Conservation (phyloP, 1,140 invertebrate species). For the Micrasema minimum region DNA sequence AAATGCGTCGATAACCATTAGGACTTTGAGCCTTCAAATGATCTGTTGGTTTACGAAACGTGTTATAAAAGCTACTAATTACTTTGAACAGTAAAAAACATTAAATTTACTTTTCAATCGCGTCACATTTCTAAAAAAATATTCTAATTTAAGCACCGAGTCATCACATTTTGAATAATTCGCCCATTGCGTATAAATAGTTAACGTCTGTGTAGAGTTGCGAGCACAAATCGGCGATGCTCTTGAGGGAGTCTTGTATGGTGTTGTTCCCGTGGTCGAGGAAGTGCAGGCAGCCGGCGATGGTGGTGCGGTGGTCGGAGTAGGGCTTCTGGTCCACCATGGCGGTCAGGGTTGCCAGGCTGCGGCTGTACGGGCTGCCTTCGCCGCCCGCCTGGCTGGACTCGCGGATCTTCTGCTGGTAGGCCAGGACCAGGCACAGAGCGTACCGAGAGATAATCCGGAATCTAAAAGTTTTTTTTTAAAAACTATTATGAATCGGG, state of each 20-base stretch:
- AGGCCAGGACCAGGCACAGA: slow-evolving; percentile 25
- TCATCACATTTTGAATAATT: slow-evolving; percentile 40
- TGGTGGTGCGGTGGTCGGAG: slow-evolving; percentile 24
- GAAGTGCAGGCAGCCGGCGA: slow-evolving; percentile 23
- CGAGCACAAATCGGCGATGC: slow-evolving; percentile 26
- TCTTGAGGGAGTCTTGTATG: slow-evolving; percentile 32
- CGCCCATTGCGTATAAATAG: slow-evolving; percentile 31
- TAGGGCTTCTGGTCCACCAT: slow-evolving; percentile 44
- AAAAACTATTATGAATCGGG: too few relatives aligned
- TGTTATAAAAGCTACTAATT: too few relatives aligned
- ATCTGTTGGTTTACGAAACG: too few relatives aligned
- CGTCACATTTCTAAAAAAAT: background rate
- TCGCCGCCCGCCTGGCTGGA: background rate
- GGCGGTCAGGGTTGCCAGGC: slow-evolving; percentile 7
- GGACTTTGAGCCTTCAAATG: too few relatives aligned
- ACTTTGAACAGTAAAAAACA: too few relatives aligned
- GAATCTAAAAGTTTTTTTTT: slow-evolving; percentile 49
- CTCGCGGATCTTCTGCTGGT: slow-evolving; percentile 32
- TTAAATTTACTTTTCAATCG: too few relatives aligned
- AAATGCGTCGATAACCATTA: too few relatives aligned
- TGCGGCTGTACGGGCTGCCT: slow-evolving; percentile 3
- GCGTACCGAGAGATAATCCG: slow-evolving; percentile 43
- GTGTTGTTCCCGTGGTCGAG: slow-evolving; percentile 32
- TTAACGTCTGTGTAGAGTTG: slow-evolving; percentile 42
- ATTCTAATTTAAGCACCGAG: slow-evolving; percentile 1